Evolutionary conservation across 1,140 invertebrate species (phyloP).

Genomic region (Propsilocerus akamusi): DNA sequence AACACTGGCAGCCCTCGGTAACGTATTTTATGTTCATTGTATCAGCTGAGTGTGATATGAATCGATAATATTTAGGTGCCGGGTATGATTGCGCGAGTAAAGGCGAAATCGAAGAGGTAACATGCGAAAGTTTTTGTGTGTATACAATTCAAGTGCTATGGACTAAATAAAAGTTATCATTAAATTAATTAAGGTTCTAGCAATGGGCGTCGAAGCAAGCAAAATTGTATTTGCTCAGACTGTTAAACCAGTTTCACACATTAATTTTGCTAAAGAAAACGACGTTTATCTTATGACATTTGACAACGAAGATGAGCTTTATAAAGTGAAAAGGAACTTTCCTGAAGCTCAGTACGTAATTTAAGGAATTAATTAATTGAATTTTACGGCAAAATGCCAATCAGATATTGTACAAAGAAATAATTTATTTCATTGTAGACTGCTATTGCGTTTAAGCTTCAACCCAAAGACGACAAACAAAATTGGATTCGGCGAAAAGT

Average conservation of each 20-base stretch:
- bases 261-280: constrained; percentile 32
- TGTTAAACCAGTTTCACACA: constrained; percentile 39
- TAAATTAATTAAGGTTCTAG: constrained; percentile 14
- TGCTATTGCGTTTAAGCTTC: neutral
- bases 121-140: too few relatives aligned
- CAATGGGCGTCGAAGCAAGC: constrained; percentile 29
- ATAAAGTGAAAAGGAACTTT: constrained; percentile 34
- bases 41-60: too few relatives aligned
- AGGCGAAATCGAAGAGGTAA: constrained; percentile 40
- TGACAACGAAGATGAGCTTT: constrained; percentile 41
- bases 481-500: constrained; percentile 26
- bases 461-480: neutral
- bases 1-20: constrained; percentile 28
- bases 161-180: neutral
- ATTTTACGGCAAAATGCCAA: too few relatives aligned
- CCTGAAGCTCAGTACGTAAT: constrained; percentile 14
- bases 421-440: neutral
- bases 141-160: neutral
- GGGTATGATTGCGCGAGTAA: constrained; percentile 60
- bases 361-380: too few relatives aligned
- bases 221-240: constrained; percentile 49
- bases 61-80: constrained; percentile 23
- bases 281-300: constrained; percentile 43
- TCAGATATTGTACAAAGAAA: too few relatives aligned
- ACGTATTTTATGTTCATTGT: too few relatives aligned